These are phyloP conservation scores for Gymnogyps californianus DNA, from an alignment of 2,113 vertebrate species.

Conservation along the genomic window DNA sequence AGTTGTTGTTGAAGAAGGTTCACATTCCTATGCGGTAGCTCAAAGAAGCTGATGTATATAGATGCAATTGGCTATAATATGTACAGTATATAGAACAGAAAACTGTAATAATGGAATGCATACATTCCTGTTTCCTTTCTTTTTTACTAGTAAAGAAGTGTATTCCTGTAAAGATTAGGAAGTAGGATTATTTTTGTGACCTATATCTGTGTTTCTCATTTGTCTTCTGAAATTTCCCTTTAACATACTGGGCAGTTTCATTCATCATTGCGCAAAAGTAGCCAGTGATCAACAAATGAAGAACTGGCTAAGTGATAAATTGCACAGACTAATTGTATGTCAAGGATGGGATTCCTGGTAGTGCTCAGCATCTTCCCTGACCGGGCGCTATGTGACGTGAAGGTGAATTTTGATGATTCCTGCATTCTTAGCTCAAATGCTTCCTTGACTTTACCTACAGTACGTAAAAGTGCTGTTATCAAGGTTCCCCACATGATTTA, in stretches of 20 bases:
- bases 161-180: neutral
- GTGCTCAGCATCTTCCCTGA: neutral
- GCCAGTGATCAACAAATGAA: neutral
- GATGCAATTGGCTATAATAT: neutral
- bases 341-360: neutral
- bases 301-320: neutral
- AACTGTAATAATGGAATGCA: neutral
- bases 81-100: neutral
- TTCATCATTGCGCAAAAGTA: neutral
- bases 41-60: neutral
- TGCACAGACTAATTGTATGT: neutral
- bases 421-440: neutral
- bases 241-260: neutral
- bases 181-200: neutral
- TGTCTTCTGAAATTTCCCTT: neutral
- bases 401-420: neutral
- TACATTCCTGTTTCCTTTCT: neutral
- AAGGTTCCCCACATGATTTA: neutral
- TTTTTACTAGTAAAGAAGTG: neutral
- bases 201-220: neutral
- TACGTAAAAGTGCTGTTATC: neutral
- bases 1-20: neutral
- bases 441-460: neutral
- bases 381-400: accelerated
- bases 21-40: neutral